Evolutionary conservation across 2,113 vertebrate species (phyloP), one percentile per base, ranked within the genome.

Genomic region (Canis aureus): DNA sequence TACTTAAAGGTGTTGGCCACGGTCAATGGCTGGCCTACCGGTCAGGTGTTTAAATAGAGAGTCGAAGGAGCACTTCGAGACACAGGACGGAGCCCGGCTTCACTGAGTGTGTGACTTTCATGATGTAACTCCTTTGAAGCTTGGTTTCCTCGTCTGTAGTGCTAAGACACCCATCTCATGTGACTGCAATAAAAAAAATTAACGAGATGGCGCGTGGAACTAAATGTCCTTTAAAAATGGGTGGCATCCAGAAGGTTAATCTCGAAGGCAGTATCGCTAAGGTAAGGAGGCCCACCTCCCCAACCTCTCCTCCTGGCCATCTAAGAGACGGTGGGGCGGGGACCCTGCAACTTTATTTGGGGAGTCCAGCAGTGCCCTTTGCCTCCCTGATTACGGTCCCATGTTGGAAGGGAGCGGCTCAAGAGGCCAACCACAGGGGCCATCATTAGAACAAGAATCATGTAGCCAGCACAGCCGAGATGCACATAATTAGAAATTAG

Each of bases 401-500:
- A 8, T 27, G 78, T 84, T 15, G 9, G 87, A 97, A 97, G 95
- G 16, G 76, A 97, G 91, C 80, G 93, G 97, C 94, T 80, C 92
- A 96, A 98, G 98, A 98, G 98, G 98, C 98, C 98, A 93, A 85
- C 73, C 71, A 96, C 97, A 97, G 98, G 98, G 98, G 96, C 98
- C 69, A 93, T 98, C 98, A 98, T 99, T 99, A 99, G 98, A 98
- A 98, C 97, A 98, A 98, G 98, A 99, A 98, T 98, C 98, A 98
- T 99, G 99, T 98, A 98, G 95, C 99, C 98, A 89, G 98, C 97
- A 84, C 98, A 98, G 98, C 99, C 95, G 98, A 99, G 98, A 99
- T 99, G 98, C 99, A 98, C 98, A 98, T 99, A 99, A 99, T 99
- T 99, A 99, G 99, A 99, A 99, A 99, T 99, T 98, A 99, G 99